These are phyloP conservation scores for Tineola bisselliella DNA, from an alignment of 2,888 invertebrate genomes.

Conservation along the genomic window DNA sequence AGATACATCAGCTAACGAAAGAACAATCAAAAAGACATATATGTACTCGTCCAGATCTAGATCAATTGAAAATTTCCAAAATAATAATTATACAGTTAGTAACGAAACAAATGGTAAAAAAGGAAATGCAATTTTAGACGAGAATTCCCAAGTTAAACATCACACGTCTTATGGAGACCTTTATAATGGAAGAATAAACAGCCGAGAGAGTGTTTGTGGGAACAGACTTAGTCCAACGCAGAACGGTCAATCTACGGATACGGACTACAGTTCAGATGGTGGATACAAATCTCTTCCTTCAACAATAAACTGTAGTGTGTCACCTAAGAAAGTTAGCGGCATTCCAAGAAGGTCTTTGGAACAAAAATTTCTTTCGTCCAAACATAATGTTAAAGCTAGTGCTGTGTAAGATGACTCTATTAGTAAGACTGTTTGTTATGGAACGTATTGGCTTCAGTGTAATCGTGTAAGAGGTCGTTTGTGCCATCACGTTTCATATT, in stretches of 20 bases:
- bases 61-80: constrained; percentile 62
- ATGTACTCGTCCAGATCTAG: constrained; percentile 49
- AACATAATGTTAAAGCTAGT: constrained; percentile 51
- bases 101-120: constrained; percentile 29
- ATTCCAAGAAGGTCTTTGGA: constrained; percentile 59
- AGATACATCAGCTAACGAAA: constrained; percentile 50
- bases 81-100: constrained; percentile 31
- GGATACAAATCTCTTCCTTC: constrained; percentile 65
- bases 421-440: constrained; percentile 5
- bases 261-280: constrained; percentile 62
- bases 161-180: constrained; percentile 60
- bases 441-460: neutral
- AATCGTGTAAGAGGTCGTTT: neutral
- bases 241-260: constrained; percentile 58
- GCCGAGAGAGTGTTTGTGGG: constrained; percentile 53
- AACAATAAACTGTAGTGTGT: constrained; percentile 51
- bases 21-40: constrained; percentile 34
- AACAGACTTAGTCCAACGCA: constrained; percentile 48
- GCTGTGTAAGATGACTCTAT: constrained; percentile 33
- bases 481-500: constrained; percentile 11
- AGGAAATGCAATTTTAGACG: constrained; percentile 42
- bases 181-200: constrained; percentile 52
- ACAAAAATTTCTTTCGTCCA: constrained; percentile 53
- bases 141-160: constrained; percentile 45
- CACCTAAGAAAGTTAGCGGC: constrained; percentile 41